Evolutionary conservation across 35 echinoderm and acorn worm species (phyloP), one percentile per base, ranked within the genome.

Genomic region (Ophioderma brevispina): DNA sequence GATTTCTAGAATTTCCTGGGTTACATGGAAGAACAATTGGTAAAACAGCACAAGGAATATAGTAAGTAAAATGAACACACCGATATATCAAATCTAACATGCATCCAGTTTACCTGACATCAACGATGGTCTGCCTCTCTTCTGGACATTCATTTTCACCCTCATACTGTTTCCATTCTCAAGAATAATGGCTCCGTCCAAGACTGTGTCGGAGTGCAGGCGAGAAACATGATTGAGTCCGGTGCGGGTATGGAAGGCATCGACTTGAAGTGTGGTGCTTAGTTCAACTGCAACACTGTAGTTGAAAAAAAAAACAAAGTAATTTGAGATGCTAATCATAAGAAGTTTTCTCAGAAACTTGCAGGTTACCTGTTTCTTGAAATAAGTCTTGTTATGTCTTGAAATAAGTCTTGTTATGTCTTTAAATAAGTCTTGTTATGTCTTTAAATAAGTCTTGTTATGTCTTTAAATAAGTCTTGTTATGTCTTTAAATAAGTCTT

Each of bases 101-200:
- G n/a, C n/a, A n/a, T n/a, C n/a, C n/a, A n/a, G n/a, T n/a, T n/a
- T 76, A 98, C 96, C 90, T 93, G 64, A 94, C 79, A 55, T 86
- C 43, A 42, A 95, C 80, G 50, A 98, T 81, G 40, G 92, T 85
- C 55, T 95, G 90, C 21, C 82, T 82, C 63, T 88, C 70, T 21
- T 92, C 87, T 39, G 96, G 96, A 90, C 93, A 28, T 89, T 88
- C 19, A 98, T 32, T 56, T 95, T 81, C 36, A 95, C 32, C 4
- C 92, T 76, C 0, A 98, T 52, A n/a, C 38, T 64, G 52, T 85
- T 84, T 31, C 90, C 88, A 31, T 94, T 81, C 43, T 78, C 84
- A 40, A 95, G 32, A 23, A 42, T 41, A 34, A 98, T 84, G 37
- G 87, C 95, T 13, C 96, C 96, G 36, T 90, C 91, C 0, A 98